Evolutionary conservation across 2,113 vertebrate genomes (phyloP).

Genomic region (Cervus canadensis): DNA sequence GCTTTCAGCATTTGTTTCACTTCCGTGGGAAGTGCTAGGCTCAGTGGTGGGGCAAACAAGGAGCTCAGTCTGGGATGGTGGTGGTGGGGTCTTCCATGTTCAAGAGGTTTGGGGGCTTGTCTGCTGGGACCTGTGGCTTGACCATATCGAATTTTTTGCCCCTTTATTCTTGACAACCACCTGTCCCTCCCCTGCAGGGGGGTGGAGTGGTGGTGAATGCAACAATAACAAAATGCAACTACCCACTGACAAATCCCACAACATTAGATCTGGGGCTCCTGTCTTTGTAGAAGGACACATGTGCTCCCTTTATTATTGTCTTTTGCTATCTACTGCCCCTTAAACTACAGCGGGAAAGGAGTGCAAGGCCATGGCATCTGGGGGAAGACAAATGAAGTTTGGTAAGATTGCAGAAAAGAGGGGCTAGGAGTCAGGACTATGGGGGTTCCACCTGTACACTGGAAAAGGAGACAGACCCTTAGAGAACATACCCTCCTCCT

Average conservation of each 20-base stretch:
- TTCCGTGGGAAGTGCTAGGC: background rate
- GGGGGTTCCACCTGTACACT: background rate
- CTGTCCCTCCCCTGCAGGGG: background rate
- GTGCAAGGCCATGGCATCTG: background rate
- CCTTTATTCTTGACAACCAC: background rate
- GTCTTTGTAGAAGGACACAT: background rate
- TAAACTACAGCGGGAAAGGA: background rate
- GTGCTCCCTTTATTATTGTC: background rate
- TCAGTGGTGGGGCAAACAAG: background rate
- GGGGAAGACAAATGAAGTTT: slow-evolving; percentile 10
- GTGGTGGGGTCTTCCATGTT: background rate
- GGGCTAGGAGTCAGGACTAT: background rate
- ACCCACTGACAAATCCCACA: background rate
- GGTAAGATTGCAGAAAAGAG: background rate
- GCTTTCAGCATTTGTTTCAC: slow-evolving; percentile 44
- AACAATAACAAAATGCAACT: background rate
- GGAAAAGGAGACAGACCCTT: background rate
- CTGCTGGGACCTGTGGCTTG: background rate
- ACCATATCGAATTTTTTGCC: background rate
- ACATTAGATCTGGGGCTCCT: background rate
- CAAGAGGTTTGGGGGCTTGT: background rate
- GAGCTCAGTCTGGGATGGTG: background rate
- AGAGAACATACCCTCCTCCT: background rate
- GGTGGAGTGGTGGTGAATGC: background rate
- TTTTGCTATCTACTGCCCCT: background rate